Evolutionary conservation across 1,140 invertebrate genomes (phyloP), one percentile per base, ranked within the genome.

Genomic region (Batillaria attramentaria): DNA sequence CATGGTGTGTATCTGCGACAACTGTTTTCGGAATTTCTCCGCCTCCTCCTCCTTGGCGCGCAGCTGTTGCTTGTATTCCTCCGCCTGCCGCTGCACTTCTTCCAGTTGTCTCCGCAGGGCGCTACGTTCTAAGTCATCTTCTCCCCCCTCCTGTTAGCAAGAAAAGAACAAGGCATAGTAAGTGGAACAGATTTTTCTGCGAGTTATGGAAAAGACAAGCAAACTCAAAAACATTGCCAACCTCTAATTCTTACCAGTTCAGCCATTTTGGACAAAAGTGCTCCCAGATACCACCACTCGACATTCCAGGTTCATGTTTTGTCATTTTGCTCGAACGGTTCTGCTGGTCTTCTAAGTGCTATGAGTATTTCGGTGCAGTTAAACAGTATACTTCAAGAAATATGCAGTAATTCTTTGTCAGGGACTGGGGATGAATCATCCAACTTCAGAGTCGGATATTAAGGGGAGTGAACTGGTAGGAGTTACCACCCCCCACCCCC

Each of bases 21-120:
- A 76, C 75, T 87, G 83, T 80, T 87, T 87, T 80, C 85, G 85
- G 75, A 89, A 88, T 24, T 78, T 80, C 37, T 87, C 88, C 35
- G 88, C 87, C 77, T 90, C 89, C 72, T 85, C 81, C 68, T 88
- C 86, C 72, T 90, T 90, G 68, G 83, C 75, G 60, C 84, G 43
- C 6, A 90, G 72, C 79, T 89, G 86, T 24, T 82, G 80, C 79
- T 88, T 87, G 81, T 85, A 89, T 16, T 84, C 77, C 66, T 87
- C 86, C 3, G 86, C 84, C 75, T 89, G 81, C 80, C 81, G 84
- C 77, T 87, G 85, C 31, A 87, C 79, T 60, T 82, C 84, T 66
- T 88, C 85, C 37, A 89, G 72, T 69, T 90, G 87, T 69, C 84
- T 78, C 60, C 84, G 74, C n/a, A 90, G 80, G 54, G 80, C 81